Percentiles rank a stretch among this genome's conserved stretches.
These are phyloP conservation scores for Siderastrea radians DNA, from an alignment of 92 coral and sea anemone species.

Conservation along the genomic window DNA sequence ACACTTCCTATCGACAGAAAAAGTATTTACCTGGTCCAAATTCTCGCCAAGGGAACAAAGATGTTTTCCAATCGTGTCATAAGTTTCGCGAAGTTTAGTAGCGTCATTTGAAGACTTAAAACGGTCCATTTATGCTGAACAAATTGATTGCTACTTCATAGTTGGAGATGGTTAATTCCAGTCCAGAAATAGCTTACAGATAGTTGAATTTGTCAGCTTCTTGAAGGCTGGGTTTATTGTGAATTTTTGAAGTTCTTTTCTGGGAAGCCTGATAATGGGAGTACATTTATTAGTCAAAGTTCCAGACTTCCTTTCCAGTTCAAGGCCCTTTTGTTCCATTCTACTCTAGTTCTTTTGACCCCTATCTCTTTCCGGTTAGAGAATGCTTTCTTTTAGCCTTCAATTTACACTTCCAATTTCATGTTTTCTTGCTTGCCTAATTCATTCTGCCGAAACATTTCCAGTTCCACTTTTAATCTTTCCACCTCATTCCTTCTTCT, in stretches of 20 bases:
- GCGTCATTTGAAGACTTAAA: too few relatives aligned
- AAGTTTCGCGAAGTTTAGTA: too few relatives aligned
- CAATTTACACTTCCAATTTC: constrained; percentile 1
- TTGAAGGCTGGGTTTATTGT: too few relatives aligned
- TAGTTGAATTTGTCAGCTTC: too few relatives aligned
- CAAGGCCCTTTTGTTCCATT: neutral
- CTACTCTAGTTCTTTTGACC: neutral
- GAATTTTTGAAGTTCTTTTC: constrained; percentile 18
- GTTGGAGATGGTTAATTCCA: too few relatives aligned
- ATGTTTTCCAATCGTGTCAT: too few relatives aligned
- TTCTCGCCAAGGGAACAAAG: too few relatives aligned
- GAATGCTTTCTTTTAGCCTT: neutral
- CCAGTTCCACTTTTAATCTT: neutral
- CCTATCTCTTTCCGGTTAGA: neutral
- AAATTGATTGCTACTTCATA: too few relatives aligned
- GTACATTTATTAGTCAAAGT: neutral
- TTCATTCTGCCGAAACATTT: constrained; percentile 1
- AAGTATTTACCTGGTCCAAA: too few relatives aligned
- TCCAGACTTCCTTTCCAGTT: neutral
- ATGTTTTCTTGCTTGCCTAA: neutral
- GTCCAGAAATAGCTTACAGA: too few relatives aligned
- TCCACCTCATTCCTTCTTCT: constrained; percentile 3
- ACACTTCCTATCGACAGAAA: too few relatives aligned
- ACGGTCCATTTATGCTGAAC: too few relatives aligned
- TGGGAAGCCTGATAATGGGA: constrained; percentile 26